Percentiles rank a stretch among this genome's conserved stretches.
Evolutionary conservation across 2,797 vertebrate species (phyloP).

Genomic region (Orestias chungarensis): DNA sequence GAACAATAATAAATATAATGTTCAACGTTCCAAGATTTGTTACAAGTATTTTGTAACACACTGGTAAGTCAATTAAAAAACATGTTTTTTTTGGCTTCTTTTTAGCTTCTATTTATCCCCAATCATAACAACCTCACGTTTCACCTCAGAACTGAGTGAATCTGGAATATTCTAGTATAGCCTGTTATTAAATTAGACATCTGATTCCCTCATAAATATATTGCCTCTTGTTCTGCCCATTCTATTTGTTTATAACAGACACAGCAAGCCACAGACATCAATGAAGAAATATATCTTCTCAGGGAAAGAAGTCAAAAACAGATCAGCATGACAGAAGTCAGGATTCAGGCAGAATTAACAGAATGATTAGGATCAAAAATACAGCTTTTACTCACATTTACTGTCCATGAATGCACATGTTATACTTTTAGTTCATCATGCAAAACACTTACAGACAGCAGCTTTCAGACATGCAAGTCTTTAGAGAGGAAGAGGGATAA

Average conservation of each 20-base stretch:
- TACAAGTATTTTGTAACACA: background rate
- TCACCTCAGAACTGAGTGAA: background rate
- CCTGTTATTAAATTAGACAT: background rate
- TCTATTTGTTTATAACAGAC: slow-evolving; percentile 1
- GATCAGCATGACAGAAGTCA: slow-evolving; percentile 10
- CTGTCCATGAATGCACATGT: slow-evolving; percentile 35
- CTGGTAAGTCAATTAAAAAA: background rate
- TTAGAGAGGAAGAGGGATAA: background rate
- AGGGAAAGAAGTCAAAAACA: slow-evolving; percentile 18
- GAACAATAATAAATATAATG: too few relatives aligned
- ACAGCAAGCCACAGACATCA: background rate
- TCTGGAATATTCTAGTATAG: background rate
- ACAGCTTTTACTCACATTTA: slow-evolving; percentile 27
- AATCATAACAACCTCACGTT: background rate
- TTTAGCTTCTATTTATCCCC: background rate
- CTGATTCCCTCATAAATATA: background rate
- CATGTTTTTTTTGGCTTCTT: background rate
- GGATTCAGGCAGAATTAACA: background rate
- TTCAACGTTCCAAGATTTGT: background rate
- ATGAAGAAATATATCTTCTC: slow-evolving; percentile 59
- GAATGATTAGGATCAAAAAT: background rate
- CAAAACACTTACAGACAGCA: slow-evolving; percentile 25
- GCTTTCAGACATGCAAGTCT: slow-evolving; percentile 36
- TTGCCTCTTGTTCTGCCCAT: background rate
- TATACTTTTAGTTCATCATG: slow-evolving; percentile 39